Conservation (phyloP, 2,888 invertebrate species). For the Sinhomidia bicolor region DNA sequence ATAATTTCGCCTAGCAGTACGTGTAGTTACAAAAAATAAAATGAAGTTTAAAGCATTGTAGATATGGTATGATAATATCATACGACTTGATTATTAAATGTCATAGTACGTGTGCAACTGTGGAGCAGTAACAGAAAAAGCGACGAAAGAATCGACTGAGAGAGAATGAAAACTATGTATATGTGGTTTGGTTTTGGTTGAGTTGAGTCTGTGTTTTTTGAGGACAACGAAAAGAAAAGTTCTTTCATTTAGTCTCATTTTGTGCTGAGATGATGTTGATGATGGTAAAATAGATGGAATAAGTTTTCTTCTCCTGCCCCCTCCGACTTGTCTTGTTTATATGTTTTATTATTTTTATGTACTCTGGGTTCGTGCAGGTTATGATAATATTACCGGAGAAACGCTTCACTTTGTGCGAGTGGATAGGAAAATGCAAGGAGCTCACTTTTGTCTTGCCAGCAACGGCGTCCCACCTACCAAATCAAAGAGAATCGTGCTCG, state of each 20-base stretch:
- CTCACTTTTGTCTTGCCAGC: slow-evolving; percentile 84
- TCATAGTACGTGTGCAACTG: too few species aligned
- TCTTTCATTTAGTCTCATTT: not conserved
- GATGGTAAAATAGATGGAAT: slow-evolving; percentile 77
- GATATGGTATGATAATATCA: too few species aligned
- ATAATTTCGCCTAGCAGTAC: too few species aligned
- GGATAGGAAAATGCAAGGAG: slow-evolving; percentile 90
- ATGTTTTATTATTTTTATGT: not conserved
- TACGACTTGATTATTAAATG: too few species aligned
- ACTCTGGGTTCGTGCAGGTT: slow-evolving; percentile 46
- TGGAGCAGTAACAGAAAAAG: too few species aligned
- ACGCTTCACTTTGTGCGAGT: slow-evolving; percentile 89
- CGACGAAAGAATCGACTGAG: too few species aligned
- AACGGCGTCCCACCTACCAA: slow-evolving; percentile 86
- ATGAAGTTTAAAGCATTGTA: too few species aligned
- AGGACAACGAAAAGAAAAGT: not conserved
- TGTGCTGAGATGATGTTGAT: too few species aligned
- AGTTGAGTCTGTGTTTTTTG: not conserved
- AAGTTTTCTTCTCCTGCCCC: slow-evolving; percentile 72
- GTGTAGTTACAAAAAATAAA: too few species aligned
- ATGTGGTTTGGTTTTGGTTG: too few species aligned
- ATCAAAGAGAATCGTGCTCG: slow-evolving; percentile 76
- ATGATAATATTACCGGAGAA: slow-evolving; percentile 89
- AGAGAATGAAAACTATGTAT: too few species aligned
- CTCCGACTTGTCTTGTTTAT: slow-evolving; percentile 67